A percentile compares a stretch with the other conserved stretches of the same genome.
Evolutionary conservation across 2,113 vertebrate species (phyloP).

Genomic region (Sander lucioperca): DNA sequence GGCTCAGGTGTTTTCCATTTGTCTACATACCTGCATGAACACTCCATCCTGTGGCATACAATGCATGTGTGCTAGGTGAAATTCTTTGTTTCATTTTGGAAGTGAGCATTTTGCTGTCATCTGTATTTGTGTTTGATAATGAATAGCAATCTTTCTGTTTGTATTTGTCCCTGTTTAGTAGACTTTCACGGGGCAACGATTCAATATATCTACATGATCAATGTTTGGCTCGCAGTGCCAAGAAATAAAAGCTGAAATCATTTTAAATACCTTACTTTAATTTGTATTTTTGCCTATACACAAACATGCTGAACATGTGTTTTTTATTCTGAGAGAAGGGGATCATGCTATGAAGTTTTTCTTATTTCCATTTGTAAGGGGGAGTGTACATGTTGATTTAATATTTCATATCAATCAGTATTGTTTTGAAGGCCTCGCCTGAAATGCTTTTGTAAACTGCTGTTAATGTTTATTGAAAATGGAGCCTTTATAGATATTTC

Average conservation of each 20-base stretch:
- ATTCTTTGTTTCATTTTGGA: not conserved
- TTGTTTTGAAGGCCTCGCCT: slow-evolving; percentile 58
- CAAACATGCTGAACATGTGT: slow-evolving; percentile 28
- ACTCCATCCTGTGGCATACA: not conserved
- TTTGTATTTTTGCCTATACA: slow-evolving; percentile 21
- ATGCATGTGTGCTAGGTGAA: not conserved
- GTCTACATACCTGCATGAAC: slow-evolving; percentile 2
- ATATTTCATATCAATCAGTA: slow-evolving; percentile 57
- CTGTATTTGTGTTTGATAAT: slow-evolving; percentile 29
- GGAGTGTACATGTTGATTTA: slow-evolving; percentile 45
- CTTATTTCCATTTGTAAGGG: slow-evolving; percentile 42
- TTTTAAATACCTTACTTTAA: not conserved
- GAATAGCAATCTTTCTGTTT: slow-evolving; percentile 1
- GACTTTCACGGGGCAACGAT: not conserved
- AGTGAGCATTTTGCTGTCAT: not conserved
- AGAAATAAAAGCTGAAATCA: slow-evolving; percentile 40
- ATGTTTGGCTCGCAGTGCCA: slow-evolving; percentile 61
- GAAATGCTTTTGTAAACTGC: slow-evolving; percentile 71
- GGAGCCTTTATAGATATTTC: slow-evolving; percentile 69
- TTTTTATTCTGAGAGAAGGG: slow-evolving; percentile 30
- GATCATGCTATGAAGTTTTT: slow-evolving; percentile 44
- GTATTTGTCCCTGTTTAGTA: not conserved
- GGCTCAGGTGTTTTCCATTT: not conserved
- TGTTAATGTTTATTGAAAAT: slow-evolving; percentile 60
- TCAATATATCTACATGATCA: not conserved